A percentile compares a stretch with the other conserved stretches of the same genome.
These are phyloP conservation scores for Acronicta leporina DNA, from an alignment of 2,888 invertebrate genomes.

Conservation along the genomic window DNA sequence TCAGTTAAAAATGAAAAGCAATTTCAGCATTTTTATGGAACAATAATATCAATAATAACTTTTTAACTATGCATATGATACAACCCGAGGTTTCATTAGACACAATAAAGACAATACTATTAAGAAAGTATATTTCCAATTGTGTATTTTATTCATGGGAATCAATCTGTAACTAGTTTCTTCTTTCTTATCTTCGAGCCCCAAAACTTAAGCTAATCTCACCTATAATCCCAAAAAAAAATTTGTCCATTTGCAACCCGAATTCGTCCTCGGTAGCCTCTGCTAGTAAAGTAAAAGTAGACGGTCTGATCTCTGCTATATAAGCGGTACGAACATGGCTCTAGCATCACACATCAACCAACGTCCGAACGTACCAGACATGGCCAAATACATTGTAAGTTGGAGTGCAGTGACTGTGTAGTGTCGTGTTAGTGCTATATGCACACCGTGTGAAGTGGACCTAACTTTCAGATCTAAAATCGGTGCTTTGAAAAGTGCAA, in stretches of 20 bases:
- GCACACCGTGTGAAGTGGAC: constrained; percentile 39
- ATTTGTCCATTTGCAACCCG: constrained; percentile 77
- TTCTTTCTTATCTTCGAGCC: too few relatives aligned
- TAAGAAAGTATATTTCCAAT: too few relatives aligned
- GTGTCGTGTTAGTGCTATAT: constrained; percentile 46
- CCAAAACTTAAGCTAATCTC: constrained; percentile 28
- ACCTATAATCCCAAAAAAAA: constrained; percentile 62
- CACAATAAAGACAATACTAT: too few relatives aligned
- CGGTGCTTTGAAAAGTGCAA: constrained; percentile 31
- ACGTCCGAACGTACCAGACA: constrained; percentile 73
- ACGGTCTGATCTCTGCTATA: constrained; percentile 80
- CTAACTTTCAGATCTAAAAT: constrained; percentile 25
- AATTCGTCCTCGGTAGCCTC: constrained; percentile 78
- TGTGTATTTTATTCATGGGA: too few relatives aligned
- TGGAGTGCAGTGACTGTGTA: constrained; percentile 81
- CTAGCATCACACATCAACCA: constrained; percentile 78
- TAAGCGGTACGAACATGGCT: constrained; percentile 69
- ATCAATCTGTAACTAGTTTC: neutral
- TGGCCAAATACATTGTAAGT: constrained; percentile 88
- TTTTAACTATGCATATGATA: too few relatives aligned
- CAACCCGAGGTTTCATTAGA: too few relatives aligned
- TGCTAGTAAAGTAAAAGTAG: constrained; percentile 83
- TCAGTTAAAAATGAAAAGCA: too few relatives aligned
- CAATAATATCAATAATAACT: too few relatives aligned
- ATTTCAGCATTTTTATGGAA: too few relatives aligned